phyloP scores from a whole-genome alignment of 1,140 invertebrate species.

The Drosophila burlai region DNA sequence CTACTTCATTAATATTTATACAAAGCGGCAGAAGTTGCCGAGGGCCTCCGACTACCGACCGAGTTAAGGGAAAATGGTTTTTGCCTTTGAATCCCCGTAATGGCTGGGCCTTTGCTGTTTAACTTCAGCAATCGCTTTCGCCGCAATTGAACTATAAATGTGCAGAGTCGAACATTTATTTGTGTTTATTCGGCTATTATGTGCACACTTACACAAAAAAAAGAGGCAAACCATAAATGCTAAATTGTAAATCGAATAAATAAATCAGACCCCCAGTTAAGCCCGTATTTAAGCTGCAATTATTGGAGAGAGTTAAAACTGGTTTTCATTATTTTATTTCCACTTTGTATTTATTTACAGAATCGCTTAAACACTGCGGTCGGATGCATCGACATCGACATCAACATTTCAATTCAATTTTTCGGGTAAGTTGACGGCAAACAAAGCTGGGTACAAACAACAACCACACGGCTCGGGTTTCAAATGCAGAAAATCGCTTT shows the following conservation, averaged over 20 bases:
- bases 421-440: conserved; percentile 60
- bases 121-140: conserved; percentile 25
- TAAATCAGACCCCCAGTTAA: conserved; percentile 26
- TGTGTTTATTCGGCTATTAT: conserved; percentile 45
- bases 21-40: conserved; percentile 52
- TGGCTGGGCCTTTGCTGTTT: conserved; percentile 18
- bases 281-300: conserved; percentile 34
- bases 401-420: conserved; percentile 19
- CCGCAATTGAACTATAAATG: conserved; percentile 71
- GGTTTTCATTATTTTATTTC: conserved; percentile 61
- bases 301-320: conserved; percentile 24
- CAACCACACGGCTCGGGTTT: conserved; percentile 21
- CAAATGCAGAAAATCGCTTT: conserved; percentile 44
- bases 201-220: conserved; percentile 5
- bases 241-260: conserved; percentile 31
- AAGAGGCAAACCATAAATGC: conserved; percentile 1
- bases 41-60: conserved; percentile 5
- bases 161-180: conserved; percentile 40
- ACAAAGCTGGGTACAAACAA: conserved; percentile 9
- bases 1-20: conserved; percentile 83
- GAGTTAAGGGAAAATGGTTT: conserved; percentile 12
- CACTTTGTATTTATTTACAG: conserved; percentile 58
- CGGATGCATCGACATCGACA: conserved; percentile 22
- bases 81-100: conserved; percentile 59
- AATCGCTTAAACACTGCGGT: conserved; percentile 26